Conservation (phyloP, 2,797 vertebrate genomes). For the Microctenopoma steveboyesi region DNA sequence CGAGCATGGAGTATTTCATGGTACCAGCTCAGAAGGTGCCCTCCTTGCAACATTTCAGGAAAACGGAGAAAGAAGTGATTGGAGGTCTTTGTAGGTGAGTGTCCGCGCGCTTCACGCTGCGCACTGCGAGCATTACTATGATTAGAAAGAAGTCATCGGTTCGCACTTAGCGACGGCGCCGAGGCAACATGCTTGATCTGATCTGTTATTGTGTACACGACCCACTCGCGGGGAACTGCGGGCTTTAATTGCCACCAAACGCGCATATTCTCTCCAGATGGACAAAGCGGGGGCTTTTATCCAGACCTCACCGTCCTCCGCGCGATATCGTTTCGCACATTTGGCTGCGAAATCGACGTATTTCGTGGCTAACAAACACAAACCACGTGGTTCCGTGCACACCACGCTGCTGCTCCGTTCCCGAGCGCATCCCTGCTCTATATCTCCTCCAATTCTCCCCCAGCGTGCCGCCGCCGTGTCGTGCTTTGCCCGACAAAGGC, state of each 20-base stretch:
- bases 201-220: conserved; percentile 84
- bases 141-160: conserved; percentile 48
- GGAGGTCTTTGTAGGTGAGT: conserved; percentile 97
- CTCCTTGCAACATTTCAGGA: conserved; percentile 96
- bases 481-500: conserved; percentile 22
- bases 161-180: conserved; percentile 65
- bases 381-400: conserved; percentile 93
- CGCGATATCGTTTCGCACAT: conserved; percentile 49
- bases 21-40: conserved; percentile 97
- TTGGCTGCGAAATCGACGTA: conserved; percentile 68
- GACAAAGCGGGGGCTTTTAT: conserved; percentile 1
- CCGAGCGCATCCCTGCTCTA: conserved; percentile 60
- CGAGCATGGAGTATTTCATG: conserved; percentile 98
- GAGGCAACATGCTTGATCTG: conserved; percentile 76
- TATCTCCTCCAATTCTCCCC: conserved; percentile 53
- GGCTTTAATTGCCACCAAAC: conserved; percentile 36
- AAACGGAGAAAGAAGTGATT: conserved; percentile 98
- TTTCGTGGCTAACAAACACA: conserved; percentile 89
- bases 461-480: conserved; percentile 3
- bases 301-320: not conserved
- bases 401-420: conserved; percentile 85
- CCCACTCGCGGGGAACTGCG: conserved; percentile 53
- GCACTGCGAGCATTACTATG: conserved; percentile 21
- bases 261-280: conserved; percentile 9
- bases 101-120: conserved; percentile 43